phyloP scores from a whole-genome alignment of 2,113 vertebrate genomes.

The Boulengeromyrus knoepffleri region DNA sequence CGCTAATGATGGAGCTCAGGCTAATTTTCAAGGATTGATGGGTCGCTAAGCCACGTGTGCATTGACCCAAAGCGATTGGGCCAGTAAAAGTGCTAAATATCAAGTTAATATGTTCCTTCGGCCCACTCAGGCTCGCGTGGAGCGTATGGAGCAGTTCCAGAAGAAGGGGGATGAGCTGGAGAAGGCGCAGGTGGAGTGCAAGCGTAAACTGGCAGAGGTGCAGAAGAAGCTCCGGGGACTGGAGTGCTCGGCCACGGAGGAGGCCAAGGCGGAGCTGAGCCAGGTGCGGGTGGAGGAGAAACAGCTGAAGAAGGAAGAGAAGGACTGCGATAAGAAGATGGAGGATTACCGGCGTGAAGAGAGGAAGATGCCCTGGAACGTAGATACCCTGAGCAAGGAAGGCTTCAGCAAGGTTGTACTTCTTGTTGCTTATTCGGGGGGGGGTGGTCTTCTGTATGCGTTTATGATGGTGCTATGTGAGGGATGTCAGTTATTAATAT shows the following conservation, averaged over 20 bases:
- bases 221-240: constrained; percentile 63
- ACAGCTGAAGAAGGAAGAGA: constrained; percentile 69
- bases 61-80: background rate
- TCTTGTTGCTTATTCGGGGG: background rate
- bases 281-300: constrained; percentile 60
- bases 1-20: background rate
- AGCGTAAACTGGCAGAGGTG: constrained; percentile 58
- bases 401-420: constrained; percentile 80
- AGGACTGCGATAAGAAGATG: constrained; percentile 61
- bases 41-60: background rate
- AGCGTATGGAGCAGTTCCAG: constrained; percentile 78
- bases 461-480: background rate
- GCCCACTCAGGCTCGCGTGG: constrained; percentile 65
- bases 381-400: constrained; percentile 81
- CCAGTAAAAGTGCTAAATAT: background rate
- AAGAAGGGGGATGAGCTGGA: constrained; percentile 76
- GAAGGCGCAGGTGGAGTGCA: constrained; percentile 61
- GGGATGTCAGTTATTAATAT: background rate
- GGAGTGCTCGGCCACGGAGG: constrained; percentile 28
- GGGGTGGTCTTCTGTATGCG: background rate
- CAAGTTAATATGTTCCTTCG: background rate
- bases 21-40: background rate
- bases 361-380: constrained; percentile 81
- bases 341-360: constrained; percentile 67
- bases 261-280: constrained; percentile 50